Evolutionary conservation across 2,888 invertebrate species (phyloP).

Genomic region (Biston betularia): DNA sequence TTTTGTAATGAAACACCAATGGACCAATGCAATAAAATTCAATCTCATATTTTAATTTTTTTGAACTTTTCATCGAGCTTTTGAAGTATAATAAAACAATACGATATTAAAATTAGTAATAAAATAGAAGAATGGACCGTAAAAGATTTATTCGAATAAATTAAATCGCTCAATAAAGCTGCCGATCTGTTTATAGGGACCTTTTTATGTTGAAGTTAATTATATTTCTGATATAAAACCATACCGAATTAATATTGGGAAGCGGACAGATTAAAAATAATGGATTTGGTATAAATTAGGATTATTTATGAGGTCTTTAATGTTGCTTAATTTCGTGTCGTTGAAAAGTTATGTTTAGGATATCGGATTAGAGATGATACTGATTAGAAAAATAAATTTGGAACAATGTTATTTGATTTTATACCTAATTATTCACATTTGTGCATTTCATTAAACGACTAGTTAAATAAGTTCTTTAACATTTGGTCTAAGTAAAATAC

Average conservation of each 20-base stretch:
- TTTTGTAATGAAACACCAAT: no score
- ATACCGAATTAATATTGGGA: slow-evolving; percentile 78
- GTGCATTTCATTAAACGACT: no score
- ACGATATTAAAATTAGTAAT: slow-evolving; percentile 54
- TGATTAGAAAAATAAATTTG: slow-evolving; percentile 5
- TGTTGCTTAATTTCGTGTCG: slow-evolving; percentile 69
- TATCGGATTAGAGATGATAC: slow-evolving; percentile 37
- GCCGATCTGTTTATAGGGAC: slow-evolving; percentile 71
- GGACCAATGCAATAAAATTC: not conserved
- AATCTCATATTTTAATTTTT: not conserved
- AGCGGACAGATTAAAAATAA: slow-evolving; percentile 75
- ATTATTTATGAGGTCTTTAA: slow-evolving; percentile 77
- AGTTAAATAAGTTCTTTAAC: no score
- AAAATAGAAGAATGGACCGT: slow-evolving; percentile 70
- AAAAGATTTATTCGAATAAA: slow-evolving; percentile 76
- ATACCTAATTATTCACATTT: no score
- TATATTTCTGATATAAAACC: slow-evolving; percentile 81
- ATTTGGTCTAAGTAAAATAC: no score
- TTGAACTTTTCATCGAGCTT: slow-evolving; percentile 2
- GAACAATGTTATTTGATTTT: no score
- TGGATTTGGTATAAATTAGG: slow-evolving; percentile 79
- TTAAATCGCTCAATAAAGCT: slow-evolving; percentile 71
- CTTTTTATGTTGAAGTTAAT: slow-evolving; percentile 80
- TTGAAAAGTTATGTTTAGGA: slow-evolving; percentile 47
- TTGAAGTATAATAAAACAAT: slow-evolving; percentile 41